Conservation (phyloP, 2,888 invertebrate species). For the Pandemis cinnamomeana region DNA sequence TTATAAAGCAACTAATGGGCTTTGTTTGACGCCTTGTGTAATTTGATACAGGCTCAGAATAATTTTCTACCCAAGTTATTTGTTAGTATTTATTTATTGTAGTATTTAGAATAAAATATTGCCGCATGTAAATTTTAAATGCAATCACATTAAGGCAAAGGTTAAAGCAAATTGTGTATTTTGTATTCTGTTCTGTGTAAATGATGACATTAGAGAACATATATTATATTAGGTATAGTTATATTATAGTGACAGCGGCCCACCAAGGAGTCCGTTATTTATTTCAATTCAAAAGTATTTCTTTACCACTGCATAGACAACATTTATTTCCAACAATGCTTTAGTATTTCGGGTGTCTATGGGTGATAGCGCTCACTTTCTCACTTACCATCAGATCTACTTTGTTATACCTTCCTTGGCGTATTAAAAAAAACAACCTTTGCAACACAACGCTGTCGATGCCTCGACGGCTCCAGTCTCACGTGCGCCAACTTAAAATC, state of each 20-base stretch:
- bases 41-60: slow-evolving; percentile 52
- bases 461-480: no score
- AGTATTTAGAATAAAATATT: slow-evolving; percentile 24
- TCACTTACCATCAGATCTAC: no score
- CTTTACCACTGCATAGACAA: no score
- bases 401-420: no score
- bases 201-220: slow-evolving; percentile 22
- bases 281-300: background rate
- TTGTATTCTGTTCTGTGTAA: slow-evolving; percentile 9
- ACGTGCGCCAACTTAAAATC: background rate
- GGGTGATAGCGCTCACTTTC: no score
- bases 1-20: slow-evolving; percentile 26
- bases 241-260: background rate
- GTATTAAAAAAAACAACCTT: no score
- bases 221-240: background rate
- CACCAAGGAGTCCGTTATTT: background rate
- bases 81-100: slow-evolving; percentile 22
- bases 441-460: no score
- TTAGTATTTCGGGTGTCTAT: no score
- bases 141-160: slow-evolving; percentile 9
- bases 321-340: no score
- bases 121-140: slow-evolving; percentile 18
- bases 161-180: slow-evolving; percentile 16
- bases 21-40: slow-evolving; percentile 55
- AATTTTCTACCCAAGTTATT: slow-evolving; percentile 3